Conservation (phyloP, 2,797 vertebrate genomes). For the Molossus molossus region DNA sequence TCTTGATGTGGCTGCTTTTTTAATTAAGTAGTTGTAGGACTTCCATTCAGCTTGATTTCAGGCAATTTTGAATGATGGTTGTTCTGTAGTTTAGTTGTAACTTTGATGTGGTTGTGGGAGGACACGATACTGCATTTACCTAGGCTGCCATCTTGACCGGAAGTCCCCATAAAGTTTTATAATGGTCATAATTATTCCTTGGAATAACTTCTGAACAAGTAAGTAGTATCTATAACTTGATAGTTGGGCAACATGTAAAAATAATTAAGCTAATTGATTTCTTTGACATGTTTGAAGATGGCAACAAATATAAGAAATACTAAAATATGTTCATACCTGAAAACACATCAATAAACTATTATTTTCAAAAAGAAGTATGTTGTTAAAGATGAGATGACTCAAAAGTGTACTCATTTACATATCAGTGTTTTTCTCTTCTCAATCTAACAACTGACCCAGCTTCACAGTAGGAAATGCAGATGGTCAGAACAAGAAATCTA, state of each 20-base stretch:
- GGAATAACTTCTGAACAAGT: slow-evolving; percentile 75
- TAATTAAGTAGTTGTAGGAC: too few relatives aligned
- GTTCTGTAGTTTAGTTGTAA: too few relatives aligned
- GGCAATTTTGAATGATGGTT: too few relatives aligned
- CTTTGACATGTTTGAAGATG: slow-evolving; percentile 74
- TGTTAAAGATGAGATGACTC: background rate
- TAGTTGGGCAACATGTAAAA: slow-evolving; percentile 76
- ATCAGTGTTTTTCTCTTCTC: background rate
- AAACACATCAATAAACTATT: slow-evolving; percentile 60
- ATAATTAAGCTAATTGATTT: slow-evolving; percentile 67
- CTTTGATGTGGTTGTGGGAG: too few relatives aligned
- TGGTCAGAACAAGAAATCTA: background rate
- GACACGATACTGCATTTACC: too few relatives aligned
- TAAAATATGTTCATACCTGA: slow-evolving; percentile 4
- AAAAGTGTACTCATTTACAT: background rate
- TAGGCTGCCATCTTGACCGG: too few relatives aligned
- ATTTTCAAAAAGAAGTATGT: slow-evolving; percentile 46
- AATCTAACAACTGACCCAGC: background rate
- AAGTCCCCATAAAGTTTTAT: background rate
- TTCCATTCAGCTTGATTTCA: too few relatives aligned
- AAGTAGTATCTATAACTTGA: slow-evolving; percentile 81
- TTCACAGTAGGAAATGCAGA: background rate
- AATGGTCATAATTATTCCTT: slow-evolving; percentile 75
- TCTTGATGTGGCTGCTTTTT: too few relatives aligned
- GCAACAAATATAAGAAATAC: slow-evolving; percentile 76